A percentile compares a stretch with the other conserved stretches of the same genome.
phyloP scores from a whole-genome alignment of 2,888 invertebrate species.

The Phasia obesa region DNA sequence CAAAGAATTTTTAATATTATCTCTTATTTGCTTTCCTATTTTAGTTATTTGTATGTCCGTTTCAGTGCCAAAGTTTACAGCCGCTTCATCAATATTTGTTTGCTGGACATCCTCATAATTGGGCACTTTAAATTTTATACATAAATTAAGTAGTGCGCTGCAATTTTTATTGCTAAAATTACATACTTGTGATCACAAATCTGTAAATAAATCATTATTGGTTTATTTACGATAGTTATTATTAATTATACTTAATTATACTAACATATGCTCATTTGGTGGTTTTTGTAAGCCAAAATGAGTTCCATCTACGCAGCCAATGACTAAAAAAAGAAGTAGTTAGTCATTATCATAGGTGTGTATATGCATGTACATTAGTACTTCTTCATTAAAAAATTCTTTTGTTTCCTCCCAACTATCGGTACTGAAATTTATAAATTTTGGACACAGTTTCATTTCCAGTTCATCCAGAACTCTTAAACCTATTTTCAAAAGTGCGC shows the following conservation, averaged over 20 bases:
- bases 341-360: constrained; percentile 12
- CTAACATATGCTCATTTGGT: too few relatives aligned
- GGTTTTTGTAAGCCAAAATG: too few relatives aligned
- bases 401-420: constrained; percentile 13
- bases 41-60: too few relatives aligned
- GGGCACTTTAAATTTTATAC: constrained; percentile 15
- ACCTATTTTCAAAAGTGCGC: too few relatives aligned
- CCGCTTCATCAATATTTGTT: too few relatives aligned
- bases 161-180: constrained; percentile 5
- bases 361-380: not conserved
- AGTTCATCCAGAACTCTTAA: too few relatives aligned
- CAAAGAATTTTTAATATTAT: constrained; percentile 3
- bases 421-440: constrained; percentile 6
- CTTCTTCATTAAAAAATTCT: constrained; percentile 12
- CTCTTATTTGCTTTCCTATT: too few relatives aligned
- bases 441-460: too few relatives aligned
- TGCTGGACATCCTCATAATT: constrained; percentile 15
- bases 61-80: too few relatives aligned
- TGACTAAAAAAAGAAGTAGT: not conserved
- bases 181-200: constrained; percentile 6
- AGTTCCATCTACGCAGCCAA: too few relatives aligned
- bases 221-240: too few relatives aligned
- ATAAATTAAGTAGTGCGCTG: constrained; percentile 9
- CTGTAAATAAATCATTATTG: constrained; percentile 1
- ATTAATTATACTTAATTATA: too few relatives aligned